These are phyloP conservation scores for Phallusia fumigata DNA, from an alignment of 23 tunicate species.

Conservation along the genomic window DNA sequence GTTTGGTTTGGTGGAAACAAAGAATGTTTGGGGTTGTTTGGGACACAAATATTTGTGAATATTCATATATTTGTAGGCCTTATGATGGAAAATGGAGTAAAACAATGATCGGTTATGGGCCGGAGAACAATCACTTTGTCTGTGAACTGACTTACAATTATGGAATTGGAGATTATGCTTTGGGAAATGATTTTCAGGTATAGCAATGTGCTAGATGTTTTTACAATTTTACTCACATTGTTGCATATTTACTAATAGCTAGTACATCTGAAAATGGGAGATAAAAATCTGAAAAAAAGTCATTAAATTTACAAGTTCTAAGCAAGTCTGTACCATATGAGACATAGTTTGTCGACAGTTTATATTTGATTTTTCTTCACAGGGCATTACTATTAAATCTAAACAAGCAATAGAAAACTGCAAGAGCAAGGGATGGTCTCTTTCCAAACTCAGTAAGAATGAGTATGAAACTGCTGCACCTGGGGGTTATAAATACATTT, in stretches of 20 bases:
- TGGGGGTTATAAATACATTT: conserved; percentile 64
- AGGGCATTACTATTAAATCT: conserved; percentile 17
- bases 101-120: conserved; percentile 94
- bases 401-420: conserved; percentile 35
- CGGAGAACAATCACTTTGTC: conserved; percentile 88
- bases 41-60: not conserved
- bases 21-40: not conserved
- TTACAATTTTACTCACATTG: too few relatives aligned
- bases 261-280: too few relatives aligned
- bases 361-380: not conserved
- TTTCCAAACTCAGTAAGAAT: not conserved
- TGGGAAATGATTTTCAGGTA: conserved; percentile 85
- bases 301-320: too few relatives aligned
- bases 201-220: too few relatives aligned
- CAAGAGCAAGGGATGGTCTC: conserved; percentile 13
- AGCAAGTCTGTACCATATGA: too few relatives aligned
- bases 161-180: conserved; percentile 83
- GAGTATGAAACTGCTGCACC: conserved; percentile 45
- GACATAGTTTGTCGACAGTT: too few relatives aligned
- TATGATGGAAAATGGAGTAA: conserved; percentile 99
- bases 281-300: too few relatives aligned
- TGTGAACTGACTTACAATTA: conserved; percentile 96
- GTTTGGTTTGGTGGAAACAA: too few relatives aligned
- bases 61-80: conserved; percentile 59
- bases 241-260: too few relatives aligned